phyloP scores from a whole-genome alignment of 2,113 vertebrate species.

The Macroglossus sobrinus region DNA sequence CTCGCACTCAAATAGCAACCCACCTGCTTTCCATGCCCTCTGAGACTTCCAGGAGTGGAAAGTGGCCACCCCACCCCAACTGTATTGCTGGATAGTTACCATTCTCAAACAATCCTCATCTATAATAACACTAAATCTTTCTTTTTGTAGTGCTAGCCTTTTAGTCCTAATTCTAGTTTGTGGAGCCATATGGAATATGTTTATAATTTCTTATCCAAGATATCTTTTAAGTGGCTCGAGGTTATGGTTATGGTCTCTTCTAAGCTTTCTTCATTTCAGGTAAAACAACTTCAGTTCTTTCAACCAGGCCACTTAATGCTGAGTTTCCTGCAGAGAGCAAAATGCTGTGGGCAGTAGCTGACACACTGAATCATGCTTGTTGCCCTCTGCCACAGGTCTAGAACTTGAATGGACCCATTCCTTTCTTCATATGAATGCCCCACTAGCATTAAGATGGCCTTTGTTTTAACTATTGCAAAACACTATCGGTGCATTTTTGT shows the following conservation, averaged over 20 bases:
- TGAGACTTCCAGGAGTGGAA: not conserved
- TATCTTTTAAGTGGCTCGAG: not conserved
- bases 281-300: slow-evolving; percentile 1
- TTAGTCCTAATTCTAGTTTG: not conserved
- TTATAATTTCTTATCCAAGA: not conserved
- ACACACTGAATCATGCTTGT: too few species aligned
- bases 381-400: not conserved
- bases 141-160: not conserved
- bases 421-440: not conserved
- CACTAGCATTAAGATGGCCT: not conserved
- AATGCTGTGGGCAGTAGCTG: too few species aligned
- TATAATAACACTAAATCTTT: not conserved
- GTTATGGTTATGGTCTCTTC: not conserved
- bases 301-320: not conserved
- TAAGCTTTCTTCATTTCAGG: slow-evolving; percentile 1
- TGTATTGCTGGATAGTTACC: not conserved
- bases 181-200: not conserved
- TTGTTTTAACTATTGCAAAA: not conserved
- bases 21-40: not conserved
- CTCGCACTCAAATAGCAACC: not conserved
- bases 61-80: not conserved
- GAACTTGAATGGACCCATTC: not conserved
- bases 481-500: not conserved
- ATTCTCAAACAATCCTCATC: not conserved
- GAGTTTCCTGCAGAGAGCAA: not conserved